Evolutionary conservation across 2,113 vertebrate species (phyloP).

Genomic region (Lamprologus tigripictilis): DNA sequence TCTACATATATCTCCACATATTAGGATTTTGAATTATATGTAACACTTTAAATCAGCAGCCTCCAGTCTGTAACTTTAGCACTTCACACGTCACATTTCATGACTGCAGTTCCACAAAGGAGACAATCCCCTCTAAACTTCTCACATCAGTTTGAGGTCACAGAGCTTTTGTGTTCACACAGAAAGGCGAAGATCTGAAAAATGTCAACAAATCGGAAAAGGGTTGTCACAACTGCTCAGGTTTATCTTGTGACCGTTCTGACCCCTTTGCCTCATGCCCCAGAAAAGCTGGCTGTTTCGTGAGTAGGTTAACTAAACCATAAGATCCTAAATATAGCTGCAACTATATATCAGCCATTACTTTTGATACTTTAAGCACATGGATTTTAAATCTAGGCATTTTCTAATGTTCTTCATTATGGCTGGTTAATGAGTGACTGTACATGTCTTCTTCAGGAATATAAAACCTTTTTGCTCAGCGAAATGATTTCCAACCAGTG

Average conservation of each 20-base stretch:
- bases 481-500: background rate
- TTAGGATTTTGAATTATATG: background rate
- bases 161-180: background rate
- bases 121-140: background rate
- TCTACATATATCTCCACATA: background rate
- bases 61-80: background rate
- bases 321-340: background rate
- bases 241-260: background rate
- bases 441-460: fast-evolving
- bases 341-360: fast-evolving
- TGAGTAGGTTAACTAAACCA: background rate
- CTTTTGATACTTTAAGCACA: background rate
- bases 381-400: background rate
- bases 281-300: background rate
- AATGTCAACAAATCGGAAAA: background rate
- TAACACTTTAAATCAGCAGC: background rate
- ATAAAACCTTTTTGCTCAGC: background rate
- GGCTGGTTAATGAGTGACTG: background rate
- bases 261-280: background rate
- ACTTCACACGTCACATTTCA: background rate
- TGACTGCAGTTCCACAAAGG: background rate
- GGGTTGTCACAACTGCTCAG: background rate
- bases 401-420: background rate
- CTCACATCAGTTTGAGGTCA: background rate
- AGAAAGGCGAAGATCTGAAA: background rate